A percentile compares a stretch with the other conserved stretches of the same genome.
phyloP scores from a whole-genome alignment of 2,797 vertebrate species.

The Malurus leucopterus region DNA sequence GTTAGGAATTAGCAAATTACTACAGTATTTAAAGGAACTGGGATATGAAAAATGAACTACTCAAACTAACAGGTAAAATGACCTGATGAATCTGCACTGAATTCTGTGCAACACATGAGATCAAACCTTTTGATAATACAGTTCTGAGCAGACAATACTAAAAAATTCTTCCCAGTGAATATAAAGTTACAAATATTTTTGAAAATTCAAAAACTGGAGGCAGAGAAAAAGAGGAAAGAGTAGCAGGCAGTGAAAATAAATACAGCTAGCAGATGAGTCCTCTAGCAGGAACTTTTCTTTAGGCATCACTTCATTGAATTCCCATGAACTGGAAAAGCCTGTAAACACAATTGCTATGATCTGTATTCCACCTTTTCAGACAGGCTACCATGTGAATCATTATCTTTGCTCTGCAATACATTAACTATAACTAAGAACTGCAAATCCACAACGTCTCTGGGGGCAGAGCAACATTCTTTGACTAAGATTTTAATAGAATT shows the following conservation, averaged over 20 bases:
- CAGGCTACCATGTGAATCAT: background rate
- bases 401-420: background rate
- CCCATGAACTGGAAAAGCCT: background rate
- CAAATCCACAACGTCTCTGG: background rate
- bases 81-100: background rate
- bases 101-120: background rate
- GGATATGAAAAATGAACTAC: background rate
- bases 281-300: background rate
- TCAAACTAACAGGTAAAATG: background rate
- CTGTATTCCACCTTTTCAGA: background rate
- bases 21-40: background rate
- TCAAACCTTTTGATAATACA: background rate
- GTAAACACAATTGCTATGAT: accelerated
- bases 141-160: background rate
- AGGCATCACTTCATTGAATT: background rate
- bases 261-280: background rate
- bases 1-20: background rate
- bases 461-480: background rate
- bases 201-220: background rate
- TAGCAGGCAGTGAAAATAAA: background rate
- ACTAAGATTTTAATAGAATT: background rate
- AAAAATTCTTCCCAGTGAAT: background rate
- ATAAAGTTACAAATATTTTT: background rate
- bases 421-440: background rate
- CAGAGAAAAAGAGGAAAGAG: background rate